Evolutionary conservation across 2,113 vertebrate genomes (phyloP).

Genomic region (Mohoua ochrocephala): DNA sequence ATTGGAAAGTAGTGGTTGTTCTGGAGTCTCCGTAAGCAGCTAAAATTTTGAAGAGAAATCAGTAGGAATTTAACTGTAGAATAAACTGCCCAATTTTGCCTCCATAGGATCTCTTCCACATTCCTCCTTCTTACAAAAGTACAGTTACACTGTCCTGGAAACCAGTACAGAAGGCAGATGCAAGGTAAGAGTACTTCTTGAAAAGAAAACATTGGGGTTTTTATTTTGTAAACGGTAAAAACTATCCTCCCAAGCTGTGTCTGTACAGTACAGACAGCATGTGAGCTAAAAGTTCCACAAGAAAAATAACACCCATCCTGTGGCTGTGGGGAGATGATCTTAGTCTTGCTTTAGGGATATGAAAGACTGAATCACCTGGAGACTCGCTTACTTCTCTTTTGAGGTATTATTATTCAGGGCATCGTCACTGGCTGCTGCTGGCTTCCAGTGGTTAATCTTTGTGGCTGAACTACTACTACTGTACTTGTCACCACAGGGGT

Average conservation of each 20-base stretch:
- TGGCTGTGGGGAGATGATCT: neutral
- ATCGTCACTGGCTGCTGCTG: neutral
- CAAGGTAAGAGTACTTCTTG: conserved; percentile 70
- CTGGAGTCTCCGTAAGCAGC: neutral
- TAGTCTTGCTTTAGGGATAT: neutral
- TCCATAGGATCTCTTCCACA: conserved; percentile 95
- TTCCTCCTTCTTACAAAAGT: conserved; percentile 98
- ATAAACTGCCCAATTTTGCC: conserved; percentile 17
- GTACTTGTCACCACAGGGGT: neutral
- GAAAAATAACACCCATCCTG: neutral
- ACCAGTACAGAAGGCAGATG: conserved; percentile 91
- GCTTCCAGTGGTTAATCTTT: neutral
- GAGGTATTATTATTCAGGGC: neutral
- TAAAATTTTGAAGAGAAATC: neutral
- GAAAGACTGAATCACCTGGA: neutral
- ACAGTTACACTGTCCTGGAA: conserved; percentile 97
- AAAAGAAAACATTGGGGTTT: neutral
- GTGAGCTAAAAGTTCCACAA: neutral
- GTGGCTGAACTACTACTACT: neutral
- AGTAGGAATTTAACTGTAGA: neutral
- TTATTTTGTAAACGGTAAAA: neutral
- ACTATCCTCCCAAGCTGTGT: neutral
- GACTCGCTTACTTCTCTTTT: neutral
- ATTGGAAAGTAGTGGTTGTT: neutral
- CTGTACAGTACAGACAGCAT: neutral